Evolutionary conservation across 2,113 vertebrate genomes (phyloP), one percentile per base, ranked within the genome.

Genomic region (Erpornis zantholeuca): DNA sequence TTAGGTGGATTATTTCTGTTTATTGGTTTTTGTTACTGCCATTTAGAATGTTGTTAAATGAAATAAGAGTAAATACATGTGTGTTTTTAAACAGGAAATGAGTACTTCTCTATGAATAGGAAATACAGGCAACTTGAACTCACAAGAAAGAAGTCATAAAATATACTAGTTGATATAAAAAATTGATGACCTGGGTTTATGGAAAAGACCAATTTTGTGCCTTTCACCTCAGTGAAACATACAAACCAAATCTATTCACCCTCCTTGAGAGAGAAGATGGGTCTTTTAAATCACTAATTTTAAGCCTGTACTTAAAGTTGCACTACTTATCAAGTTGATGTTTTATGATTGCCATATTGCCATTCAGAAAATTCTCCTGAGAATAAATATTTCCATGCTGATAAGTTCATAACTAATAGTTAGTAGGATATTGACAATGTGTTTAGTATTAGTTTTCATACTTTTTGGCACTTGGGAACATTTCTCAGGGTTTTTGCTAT

Each of bases 391-490:
- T 93, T 90, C 59, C 33, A 20, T 86, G 36, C 83, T 57, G 47
- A 14, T 72, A 85, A 45, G 22, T 66, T 72, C 59, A 14, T 56
- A 73, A 72, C 36, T 52, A 87, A 60, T 7, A 79, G 36, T 69
- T 91, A 47, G 82, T 60, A 76, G 17, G 16, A 38, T 61, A 28
- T 45, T 82, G 56, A 47, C 28, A 52, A 92, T 84, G 28, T 86
- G 40, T 90, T 96, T 94, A 50, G 7, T 84, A 70, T 89, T 94
- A 92, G 9, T 94, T 96, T 92, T 84, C 70, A 47, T 52, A 56
- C 24, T 90, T 82, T 79, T 85, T 83, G 68, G 64, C 78, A 72
- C 68, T 91, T 96, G 45, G 45, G 31, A 83, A 57, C 44, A 65
- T 90, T 89, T 93, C 60, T 93, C 17, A 33, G 53, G 24, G 24